Conservation (phyloP, 2,888 invertebrate species). For the Cephus nigrinus region DNA sequence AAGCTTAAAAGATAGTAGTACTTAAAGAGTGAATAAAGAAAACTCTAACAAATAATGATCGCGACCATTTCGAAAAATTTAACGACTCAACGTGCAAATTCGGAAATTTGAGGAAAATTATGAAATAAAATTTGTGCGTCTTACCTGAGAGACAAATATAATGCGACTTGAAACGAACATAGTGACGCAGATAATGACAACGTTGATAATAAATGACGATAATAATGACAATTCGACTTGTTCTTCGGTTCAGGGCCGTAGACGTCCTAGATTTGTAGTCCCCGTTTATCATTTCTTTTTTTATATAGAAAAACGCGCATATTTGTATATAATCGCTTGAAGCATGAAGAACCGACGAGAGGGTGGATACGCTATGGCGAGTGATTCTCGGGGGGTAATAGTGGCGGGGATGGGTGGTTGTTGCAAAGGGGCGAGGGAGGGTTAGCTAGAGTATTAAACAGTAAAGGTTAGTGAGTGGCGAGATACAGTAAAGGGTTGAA, state of each 20-base stretch:
- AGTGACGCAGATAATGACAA: background rate
- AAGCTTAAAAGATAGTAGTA: background rate
- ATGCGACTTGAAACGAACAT: background rate
- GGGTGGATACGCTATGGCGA: background rate
- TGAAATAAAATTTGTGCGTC: background rate
- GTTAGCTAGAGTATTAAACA: background rate
- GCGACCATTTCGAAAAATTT: background rate
- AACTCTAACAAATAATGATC: background rate
- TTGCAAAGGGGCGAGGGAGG: background rate
- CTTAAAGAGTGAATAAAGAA: background rate
- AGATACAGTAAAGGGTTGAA: background rate
- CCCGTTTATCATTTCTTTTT: constrained; percentile 1
- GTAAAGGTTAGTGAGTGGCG: background rate
- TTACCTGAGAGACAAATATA: background rate
- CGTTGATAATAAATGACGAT: constrained; percentile 19
- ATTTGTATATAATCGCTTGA: background rate
- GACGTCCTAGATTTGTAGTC: constrained; percentile 9
- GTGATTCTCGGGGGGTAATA: background rate
- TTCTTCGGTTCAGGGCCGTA: background rate
- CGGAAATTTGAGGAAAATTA: background rate
- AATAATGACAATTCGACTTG: constrained; percentile 10
- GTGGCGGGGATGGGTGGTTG: too few relatives aligned
- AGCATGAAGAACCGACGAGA: background rate
- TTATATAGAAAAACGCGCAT: background rate
- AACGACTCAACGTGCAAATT: background rate